Base-by-base conservation (phyloP, 2,888 invertebrate genomes). In the Ophonus ardosiacus region DNA sequence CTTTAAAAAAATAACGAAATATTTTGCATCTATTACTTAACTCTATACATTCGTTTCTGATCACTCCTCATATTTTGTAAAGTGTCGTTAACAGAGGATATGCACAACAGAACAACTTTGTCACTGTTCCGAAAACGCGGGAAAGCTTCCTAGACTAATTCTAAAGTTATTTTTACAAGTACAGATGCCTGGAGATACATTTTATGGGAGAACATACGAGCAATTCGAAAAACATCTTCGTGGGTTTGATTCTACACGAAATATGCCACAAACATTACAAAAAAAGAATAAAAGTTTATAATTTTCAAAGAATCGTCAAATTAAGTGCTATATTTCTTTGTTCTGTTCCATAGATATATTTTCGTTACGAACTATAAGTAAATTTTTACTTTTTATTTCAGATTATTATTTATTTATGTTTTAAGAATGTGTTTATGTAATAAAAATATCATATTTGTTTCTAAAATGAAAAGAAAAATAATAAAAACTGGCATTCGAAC, bases 1-100 rank as follows among this genome's bases (percentile, higher is more conserved):
- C 84, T 76, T 84, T 74, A 78, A 84, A 71, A 82, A 59, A 84
- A 76, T 84, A 76, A 83, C 80, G 18, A 80, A 80, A 79, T 68
- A 68, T 56, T 78, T 59, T 79, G 18, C 18, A 79, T 79, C 56
- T 59, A 56, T 71, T 74, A 43, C 40, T 84, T 63, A 57, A 63
- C 59, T 40, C 78, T 84, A 78, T 78, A 84, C 51, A 63, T 57
- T 21, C 51, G 51, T 84, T 84, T 84, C 84, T 84, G 84, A 84
- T 84, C 78, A 65, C 43, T 84, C 78, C 78, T 84, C 84, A 84
- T 84, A 84, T 65, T 15, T 51, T 74, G 74, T 74, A 59, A 82
- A 74, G 71, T 31, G 6, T 31, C 31, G 31, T 15, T 81, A 59
- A 56, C 57, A 59, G 21, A 59, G 74, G 82, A 82, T 82, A 74